Evolutionary conservation across 2,113 vertebrate species (phyloP).

Genomic region (Cyprinodon tularosa): DNA sequence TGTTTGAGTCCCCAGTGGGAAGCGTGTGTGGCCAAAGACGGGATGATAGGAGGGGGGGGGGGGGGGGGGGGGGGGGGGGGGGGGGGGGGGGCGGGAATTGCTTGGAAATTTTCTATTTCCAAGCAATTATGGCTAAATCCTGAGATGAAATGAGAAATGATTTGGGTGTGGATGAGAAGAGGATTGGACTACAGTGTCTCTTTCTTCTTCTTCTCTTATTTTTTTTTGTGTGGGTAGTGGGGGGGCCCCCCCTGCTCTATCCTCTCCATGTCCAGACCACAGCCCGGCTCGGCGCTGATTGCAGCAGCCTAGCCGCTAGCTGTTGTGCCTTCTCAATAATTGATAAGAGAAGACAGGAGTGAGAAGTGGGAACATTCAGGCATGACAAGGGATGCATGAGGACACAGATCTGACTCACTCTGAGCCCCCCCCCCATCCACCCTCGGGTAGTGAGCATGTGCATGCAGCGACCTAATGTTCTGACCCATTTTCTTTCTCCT

Average conservation of each 20-base stretch:
- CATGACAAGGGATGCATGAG: constrained; percentile 57
- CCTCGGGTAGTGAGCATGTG: constrained; percentile 70
- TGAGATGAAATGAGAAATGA: constrained; percentile 23
- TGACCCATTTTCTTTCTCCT: constrained; percentile 69
- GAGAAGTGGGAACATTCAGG: constrained; percentile 71
- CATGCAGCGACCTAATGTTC: constrained; percentile 65
- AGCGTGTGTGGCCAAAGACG: constrained; percentile 25
- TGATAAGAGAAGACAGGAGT: constrained; percentile 73
- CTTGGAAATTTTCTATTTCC: constrained; percentile 56
- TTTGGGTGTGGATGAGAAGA: constrained; percentile 7
- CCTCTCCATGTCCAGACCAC: constrained; percentile 40
- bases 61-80: too few relatives aligned
- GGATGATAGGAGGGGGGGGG: constrained; percentile 20
- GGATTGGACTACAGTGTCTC: constrained; percentile 3
- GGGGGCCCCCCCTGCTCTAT: constrained; percentile 6
- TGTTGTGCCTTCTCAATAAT: constrained; percentile 74
- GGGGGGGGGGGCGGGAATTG: too few relatives aligned
- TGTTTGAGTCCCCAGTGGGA: constrained; percentile 56
- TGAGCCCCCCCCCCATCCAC: constrained; percentile 36
- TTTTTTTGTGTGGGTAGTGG: background rate
- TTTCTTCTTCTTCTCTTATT: background rate
- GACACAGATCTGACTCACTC: constrained; percentile 69
- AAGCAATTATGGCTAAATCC: constrained; percentile 26
- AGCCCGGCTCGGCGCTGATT: constrained; percentile 35
- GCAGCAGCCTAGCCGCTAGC: constrained; percentile 49